Evolutionary conservation across 2,888 invertebrate species (phyloP), one percentile per base, ranked within the genome.

Genomic region (Cheilosia pagana): DNA sequence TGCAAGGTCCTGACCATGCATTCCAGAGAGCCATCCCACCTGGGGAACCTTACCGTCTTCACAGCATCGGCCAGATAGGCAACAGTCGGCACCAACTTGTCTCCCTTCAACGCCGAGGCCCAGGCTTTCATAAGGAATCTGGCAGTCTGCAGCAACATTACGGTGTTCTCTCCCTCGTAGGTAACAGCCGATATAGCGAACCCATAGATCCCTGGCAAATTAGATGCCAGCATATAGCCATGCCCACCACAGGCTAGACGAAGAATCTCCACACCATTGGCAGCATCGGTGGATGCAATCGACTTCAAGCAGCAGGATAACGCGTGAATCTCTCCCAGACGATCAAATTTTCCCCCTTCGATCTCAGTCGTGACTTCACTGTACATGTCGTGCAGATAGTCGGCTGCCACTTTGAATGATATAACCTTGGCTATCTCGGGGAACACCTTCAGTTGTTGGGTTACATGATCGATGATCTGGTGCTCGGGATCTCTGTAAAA

Each of bases 131-230:
- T 94, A 41, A 97, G 92, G 90, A 95, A 97, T 83, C 95, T 93
- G 6, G 98, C 98, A 3, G 97, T 96, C 93, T 99, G 98, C 76
- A 98, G 93, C 72, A 96, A 92, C 89, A 99, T 93, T 48, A 99
- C 98, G 0, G 98, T 98, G 91, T 99, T 98, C 93, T 99, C 98
- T 0, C 99, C 98, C 93, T 99, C 98, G 90, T 98, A 98, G 3
- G 98, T 99, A 90, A 95, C 96, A 72, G 96, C 96, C 55, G 98
- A 98, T 2, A 97, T 96, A 35, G 95, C 95, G 81, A 95, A 92
- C 0, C 96, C 95, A 91, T 97, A 98, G 2, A 96, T 95, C 83
- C 94, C 93, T 23, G 98, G 97, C 87, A 99, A 92, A 91, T 96
- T 97, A 87, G 98, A 96, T 21, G 95, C 93, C 50, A 95, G 94